phyloP scores from a whole-genome alignment of 1,140 invertebrate species.

The Ceratoteleas bidentatus region DNA sequence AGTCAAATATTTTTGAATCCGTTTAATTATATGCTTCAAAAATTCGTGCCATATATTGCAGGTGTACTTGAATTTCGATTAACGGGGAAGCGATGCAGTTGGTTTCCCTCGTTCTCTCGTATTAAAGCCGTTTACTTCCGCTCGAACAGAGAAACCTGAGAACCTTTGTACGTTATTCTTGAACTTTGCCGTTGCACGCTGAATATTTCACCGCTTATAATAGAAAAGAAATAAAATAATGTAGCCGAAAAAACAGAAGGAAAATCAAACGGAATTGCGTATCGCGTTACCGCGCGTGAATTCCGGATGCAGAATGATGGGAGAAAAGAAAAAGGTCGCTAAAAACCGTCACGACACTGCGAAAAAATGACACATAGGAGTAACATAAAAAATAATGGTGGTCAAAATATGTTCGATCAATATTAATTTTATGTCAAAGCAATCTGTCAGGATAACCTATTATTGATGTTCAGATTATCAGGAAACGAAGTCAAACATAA shows the following conservation, averaged over 20 bases:
- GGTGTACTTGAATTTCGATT: slow-evolving; percentile 56
- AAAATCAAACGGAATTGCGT: slow-evolving; percentile 19
- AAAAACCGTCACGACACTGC: no score
- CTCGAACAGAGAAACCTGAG: slow-evolving; percentile 61
- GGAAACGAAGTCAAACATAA: no score
- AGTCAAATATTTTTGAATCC: slow-evolving; percentile 39
- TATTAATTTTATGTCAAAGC: no score
- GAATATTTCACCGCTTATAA: slow-evolving; percentile 53
- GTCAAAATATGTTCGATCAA: no score
- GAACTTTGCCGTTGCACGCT: slow-evolving; percentile 49
- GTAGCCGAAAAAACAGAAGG: slow-evolving; percentile 23
- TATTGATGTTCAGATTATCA: no score
- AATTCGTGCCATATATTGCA: slow-evolving; percentile 53
- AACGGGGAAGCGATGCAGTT: slow-evolving; percentile 53
- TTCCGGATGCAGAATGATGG: neutral
- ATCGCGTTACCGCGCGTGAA: neutral
- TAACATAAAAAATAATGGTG: neutral
- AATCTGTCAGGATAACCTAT: no score
- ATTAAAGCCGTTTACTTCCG: slow-evolving; percentile 62
- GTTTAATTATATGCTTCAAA: slow-evolving; percentile 57
- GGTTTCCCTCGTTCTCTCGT: slow-evolving; percentile 55
- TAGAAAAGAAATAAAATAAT: slow-evolving; percentile 52
- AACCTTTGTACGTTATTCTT: slow-evolving; percentile 62
- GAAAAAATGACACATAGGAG: no score
- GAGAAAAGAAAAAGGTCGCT: neutral